Evolutionary conservation across 2,888 invertebrate species (phyloP), one percentile per base, ranked within the genome.

Genomic region (Monopis laevigella): DNA sequence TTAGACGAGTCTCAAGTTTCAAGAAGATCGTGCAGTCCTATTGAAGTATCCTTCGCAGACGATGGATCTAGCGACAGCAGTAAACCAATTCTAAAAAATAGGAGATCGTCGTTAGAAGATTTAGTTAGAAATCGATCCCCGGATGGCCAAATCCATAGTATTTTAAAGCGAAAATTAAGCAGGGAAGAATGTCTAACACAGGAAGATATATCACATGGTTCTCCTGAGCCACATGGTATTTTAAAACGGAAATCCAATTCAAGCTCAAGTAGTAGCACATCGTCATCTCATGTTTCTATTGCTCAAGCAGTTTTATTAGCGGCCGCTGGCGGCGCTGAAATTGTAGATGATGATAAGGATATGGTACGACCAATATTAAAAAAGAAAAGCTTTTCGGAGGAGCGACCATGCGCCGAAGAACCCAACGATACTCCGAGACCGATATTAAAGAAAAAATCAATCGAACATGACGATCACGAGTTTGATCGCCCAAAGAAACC

Each of bases 381-480:
- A 70, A 90, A 92, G 70, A 92, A 92, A 59, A 88, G 89, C 54
- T 86, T 88, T 53, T 85, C 87, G 3, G 89, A 89, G 56, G 89
- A 89, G 58, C 65, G 83, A 47, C 77, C 87, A 14, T 82, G 75
- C 50, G 71, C 68, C 39, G 84, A 85, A 50, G 51, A 65, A 17
- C 51, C 58, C 34, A 63, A 65, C 5, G 82, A 82, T 42, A 82
- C 82, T 26, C 87, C 88, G 0, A 88, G 83, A 64, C 93, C 94
- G 2, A 94, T 94, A 55, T 65, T 94, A 27, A 94, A 94, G 70
- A 95, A 95, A 74, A 93, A 94, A 63, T 88, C 88, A 1, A 88
- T 87, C 47, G 90, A 90, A 55, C 87, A 88, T 34, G 88, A 88
- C 47, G 90, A 90, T 52, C 82, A 85, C 53, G 88, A 87, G 36